phyloP scores from a whole-genome alignment of 1,140 invertebrate species.

The Lamellibrachia luymesi region DNA sequence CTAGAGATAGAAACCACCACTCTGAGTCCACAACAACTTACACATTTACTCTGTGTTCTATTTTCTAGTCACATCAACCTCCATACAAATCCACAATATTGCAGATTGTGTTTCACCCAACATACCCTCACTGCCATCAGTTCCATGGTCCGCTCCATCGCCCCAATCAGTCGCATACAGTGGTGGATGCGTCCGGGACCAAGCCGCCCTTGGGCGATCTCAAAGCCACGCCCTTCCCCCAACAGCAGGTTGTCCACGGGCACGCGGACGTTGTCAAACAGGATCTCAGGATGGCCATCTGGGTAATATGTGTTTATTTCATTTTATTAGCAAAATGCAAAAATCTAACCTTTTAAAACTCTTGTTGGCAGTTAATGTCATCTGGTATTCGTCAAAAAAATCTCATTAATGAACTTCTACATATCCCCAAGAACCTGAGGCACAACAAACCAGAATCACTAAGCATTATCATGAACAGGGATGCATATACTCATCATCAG shows the following conservation, averaged over 20 bases:
- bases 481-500: too few relatives aligned
- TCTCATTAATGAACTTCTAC: too few relatives aligned
- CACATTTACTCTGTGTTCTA: too few relatives aligned
- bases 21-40: too few relatives aligned
- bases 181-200: slow-evolving; percentile 61
- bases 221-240: slow-evolving; percentile 60
- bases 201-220: slow-evolving; percentile 60
- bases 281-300: slow-evolving; percentile 58
- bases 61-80: background rate
- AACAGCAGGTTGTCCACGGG: slow-evolving; percentile 55
- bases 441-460: too few relatives aligned
- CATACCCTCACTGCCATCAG: slow-evolving; percentile 57
- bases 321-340: background rate
- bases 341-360: background rate
- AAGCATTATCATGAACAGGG: too few relatives aligned
- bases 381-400: too few relatives aligned
- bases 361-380: too few relatives aligned
- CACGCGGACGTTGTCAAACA: slow-evolving; percentile 58
- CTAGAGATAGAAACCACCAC: too few relatives aligned
- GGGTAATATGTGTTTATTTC: background rate
- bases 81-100: background rate
- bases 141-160: slow-evolving; percentile 53
- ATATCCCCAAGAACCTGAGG: too few relatives aligned
- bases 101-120: background rate
- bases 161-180: slow-evolving; percentile 59